A percentile compares a stretch with the other conserved stretches of the same genome.
These are phyloP conservation scores for Bunonema sp. DNA, from an alignment of 2,888 invertebrate genomes.

Conservation along the genomic window DNA sequence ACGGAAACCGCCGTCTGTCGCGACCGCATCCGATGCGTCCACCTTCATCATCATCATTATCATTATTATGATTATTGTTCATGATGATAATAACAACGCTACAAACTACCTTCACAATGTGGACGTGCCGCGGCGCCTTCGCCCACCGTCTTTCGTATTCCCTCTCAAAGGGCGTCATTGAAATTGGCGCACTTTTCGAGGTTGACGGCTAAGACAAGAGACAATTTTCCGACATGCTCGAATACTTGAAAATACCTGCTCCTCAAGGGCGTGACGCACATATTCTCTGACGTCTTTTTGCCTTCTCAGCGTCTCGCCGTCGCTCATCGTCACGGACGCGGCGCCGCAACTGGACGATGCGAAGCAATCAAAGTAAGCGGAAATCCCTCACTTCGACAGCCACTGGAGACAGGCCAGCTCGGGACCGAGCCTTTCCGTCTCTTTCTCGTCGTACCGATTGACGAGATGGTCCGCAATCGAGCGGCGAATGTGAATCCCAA, in stretches of 20 bases:
- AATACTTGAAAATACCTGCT: too few species aligned
- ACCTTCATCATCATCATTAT: slow-evolving; percentile 9
- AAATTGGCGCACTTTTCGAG: too few species aligned
- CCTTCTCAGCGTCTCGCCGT: neutral
- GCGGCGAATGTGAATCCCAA: too few species aligned
- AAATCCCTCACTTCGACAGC: slow-evolving; percentile 34
- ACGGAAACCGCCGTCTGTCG: slow-evolving; percentile 32
- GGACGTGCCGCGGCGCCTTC: slow-evolving; percentile 13
- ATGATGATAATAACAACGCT: neutral
- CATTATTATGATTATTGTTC: neutral
- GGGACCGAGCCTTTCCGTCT: slow-evolving; percentile 28
- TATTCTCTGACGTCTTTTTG: neutral
- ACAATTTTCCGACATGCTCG: too few species aligned
- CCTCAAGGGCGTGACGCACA: neutral
- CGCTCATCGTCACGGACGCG: neutral
- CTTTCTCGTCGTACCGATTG: slow-evolving; percentile 23
- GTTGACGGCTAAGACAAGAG: too few species aligned
- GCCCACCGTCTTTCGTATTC: slow-evolving; percentile 15
- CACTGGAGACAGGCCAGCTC: slow-evolving; percentile 40
- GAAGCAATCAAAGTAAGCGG: neutral
- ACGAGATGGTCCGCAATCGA: too few species aligned
- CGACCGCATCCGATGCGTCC: slow-evolving; percentile 36
- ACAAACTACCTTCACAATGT: slow-evolving; percentile 16
- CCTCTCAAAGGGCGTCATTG: slow-evolving; percentile 8
- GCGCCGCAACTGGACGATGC: neutral